A percentile compares a stretch with the other conserved stretches of the same genome.
These are phyloP conservation scores for Lineus longissimus DNA, from an alignment of 1,140 invertebrate species.

Conservation along the genomic window DNA sequence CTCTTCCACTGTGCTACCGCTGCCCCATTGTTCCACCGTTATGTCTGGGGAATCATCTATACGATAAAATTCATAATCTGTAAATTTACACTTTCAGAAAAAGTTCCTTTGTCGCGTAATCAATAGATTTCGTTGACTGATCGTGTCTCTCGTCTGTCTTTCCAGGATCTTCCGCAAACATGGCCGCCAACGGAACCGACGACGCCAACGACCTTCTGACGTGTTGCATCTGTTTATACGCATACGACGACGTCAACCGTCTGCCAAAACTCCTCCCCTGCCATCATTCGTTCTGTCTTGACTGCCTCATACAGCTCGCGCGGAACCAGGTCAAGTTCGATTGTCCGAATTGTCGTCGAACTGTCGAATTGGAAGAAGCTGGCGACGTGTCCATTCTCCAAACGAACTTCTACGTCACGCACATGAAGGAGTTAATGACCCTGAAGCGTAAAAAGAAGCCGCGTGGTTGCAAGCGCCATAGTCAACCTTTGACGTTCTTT, in stretches of 20 bases:
- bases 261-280: slow-evolving; percentile 49
- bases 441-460: slow-evolving; percentile 4
- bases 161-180: no score
- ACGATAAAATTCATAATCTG: no score
- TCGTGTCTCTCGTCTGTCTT: no score
- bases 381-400: slow-evolving; percentile 15
- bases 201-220: slow-evolving; percentile 40
- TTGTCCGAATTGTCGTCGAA: slow-evolving; percentile 16
- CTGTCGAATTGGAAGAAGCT: not conserved
- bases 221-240: slow-evolving; percentile 48
- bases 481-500: slow-evolving; percentile 14
- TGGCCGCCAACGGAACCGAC: not conserved
- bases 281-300: slow-evolving; percentile 52
- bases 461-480: slow-evolving; percentile 13
- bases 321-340: not conserved
- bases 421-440: slow-evolving; percentile 19
- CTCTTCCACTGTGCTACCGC: no score
- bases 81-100: no score
- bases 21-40: no score
- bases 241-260: slow-evolving; percentile 42
- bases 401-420: slow-evolving; percentile 21
- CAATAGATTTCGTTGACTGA: no score
- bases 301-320: slow-evolving; percentile 57
- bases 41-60: no score
- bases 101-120: no score